Evolutionary conservation across 2,113 vertebrate genomes (phyloP).

Genomic region (Pithys albifrons): DNA sequence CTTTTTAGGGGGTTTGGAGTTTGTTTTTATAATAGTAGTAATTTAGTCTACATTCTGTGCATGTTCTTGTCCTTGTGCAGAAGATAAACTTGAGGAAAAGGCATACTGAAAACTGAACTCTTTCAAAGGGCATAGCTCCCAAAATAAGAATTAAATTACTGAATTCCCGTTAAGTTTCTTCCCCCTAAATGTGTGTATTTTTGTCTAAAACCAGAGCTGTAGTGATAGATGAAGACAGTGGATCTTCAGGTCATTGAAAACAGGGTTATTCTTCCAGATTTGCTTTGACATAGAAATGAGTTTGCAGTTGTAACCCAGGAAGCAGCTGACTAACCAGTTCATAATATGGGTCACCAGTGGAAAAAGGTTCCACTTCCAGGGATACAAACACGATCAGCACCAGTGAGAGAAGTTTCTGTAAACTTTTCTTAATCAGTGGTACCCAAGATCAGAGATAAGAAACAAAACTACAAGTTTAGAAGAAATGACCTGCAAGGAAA

Average conservation of each 20-base stretch:
- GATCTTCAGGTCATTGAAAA: background rate
- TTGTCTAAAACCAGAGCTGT: background rate
- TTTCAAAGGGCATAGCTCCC: background rate
- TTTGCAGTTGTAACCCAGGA: background rate
- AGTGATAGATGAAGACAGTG: background rate
- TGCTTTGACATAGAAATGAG: background rate
- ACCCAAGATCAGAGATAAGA: background rate
- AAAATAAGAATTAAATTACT: background rate
- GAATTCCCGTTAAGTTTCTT: background rate
- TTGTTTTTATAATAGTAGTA: background rate
- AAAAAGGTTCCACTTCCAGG: background rate
- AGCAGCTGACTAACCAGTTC: background rate
- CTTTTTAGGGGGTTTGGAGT: background rate
- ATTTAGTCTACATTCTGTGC: background rate
- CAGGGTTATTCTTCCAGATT: background rate
- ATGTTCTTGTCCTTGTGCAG: background rate
- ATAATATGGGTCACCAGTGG: background rate
- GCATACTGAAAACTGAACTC: background rate
- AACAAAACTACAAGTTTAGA: background rate
- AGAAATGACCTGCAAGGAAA: background rate
- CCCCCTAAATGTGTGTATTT: background rate
- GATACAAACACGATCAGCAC: background rate
- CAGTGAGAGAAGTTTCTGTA: background rate
- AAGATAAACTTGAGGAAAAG: background rate
- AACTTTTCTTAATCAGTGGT: background rate